phyloP scores from a whole-genome alignment of 2,797 vertebrate genomes.

The Discoglossus pictus region DNA sequence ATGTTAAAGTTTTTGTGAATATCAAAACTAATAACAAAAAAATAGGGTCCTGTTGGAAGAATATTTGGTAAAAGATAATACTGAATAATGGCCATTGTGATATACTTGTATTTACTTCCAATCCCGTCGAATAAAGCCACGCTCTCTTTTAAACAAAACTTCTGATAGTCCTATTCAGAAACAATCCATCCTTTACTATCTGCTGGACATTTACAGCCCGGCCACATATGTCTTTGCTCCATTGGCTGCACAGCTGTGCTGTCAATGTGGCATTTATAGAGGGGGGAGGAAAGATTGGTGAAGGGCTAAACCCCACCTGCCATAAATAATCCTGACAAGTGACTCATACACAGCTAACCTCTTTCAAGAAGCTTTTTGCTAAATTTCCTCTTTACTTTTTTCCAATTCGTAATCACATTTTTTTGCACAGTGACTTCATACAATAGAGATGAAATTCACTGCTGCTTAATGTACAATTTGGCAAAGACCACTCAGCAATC shows the following conservation, averaged over 20 bases:
- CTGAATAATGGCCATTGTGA: too few relatives aligned
- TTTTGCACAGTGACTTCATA: slow-evolving; percentile 25
- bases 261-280: slow-evolving; percentile 35
- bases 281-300: background rate
- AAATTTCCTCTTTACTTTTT: slow-evolving; percentile 30
- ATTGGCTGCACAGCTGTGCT: slow-evolving; percentile 23
- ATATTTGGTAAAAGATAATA: too few relatives aligned
- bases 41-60: too few relatives aligned
- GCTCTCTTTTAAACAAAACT: too few relatives aligned
- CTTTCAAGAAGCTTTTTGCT: slow-evolving; percentile 23
- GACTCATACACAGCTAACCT: slow-evolving; percentile 21
- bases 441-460: slow-evolving; percentile 2
- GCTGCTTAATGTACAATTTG: slow-evolving; percentile 7
- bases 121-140: too few relatives aligned
- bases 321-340: slow-evolving; percentile 40
- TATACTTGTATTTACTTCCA: too few relatives aligned
- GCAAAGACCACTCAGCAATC: background rate
- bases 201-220: slow-evolving; percentile 12
- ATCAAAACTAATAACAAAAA: too few relatives aligned
- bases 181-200: too few relatives aligned
- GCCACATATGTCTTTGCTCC: background rate
- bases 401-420: slow-evolving; percentile 13
- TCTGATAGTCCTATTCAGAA: too few relatives aligned
- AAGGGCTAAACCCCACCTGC: slow-evolving; percentile 3
- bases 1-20: too few relatives aligned